These are phyloP conservation scores for Hydroisotoma schaefferi DNA, from an alignment of 2,888 invertebrate species.

Conservation along the genomic window DNA sequence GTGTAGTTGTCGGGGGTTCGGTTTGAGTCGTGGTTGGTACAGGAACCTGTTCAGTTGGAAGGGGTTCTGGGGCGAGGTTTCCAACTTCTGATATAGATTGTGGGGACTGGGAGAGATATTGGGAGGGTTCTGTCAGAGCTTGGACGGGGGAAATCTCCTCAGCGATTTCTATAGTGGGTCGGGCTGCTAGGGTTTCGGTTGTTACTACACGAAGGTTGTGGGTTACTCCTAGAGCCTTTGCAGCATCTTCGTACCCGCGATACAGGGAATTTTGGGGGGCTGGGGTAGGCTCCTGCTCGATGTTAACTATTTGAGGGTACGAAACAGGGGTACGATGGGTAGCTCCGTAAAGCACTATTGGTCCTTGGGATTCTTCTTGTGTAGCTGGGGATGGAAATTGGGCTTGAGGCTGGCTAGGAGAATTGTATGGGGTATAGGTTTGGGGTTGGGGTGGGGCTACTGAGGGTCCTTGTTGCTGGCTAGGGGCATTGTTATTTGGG, in stretches of 20 bases:
- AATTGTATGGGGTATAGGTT: too few species aligned
- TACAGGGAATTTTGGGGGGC: not conserved
- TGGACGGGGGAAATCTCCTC: not conserved
- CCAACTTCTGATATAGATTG: not conserved
- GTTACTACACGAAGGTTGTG: not conserved
- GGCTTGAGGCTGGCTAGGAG: too few species aligned
- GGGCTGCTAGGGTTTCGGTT: not conserved
- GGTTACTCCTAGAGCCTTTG: not conserved
- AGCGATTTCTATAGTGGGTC: not conserved
- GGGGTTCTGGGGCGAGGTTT: not conserved
- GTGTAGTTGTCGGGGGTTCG: not conserved
- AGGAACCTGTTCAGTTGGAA: too few species aligned
- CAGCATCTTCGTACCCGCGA: constrained; percentile 2
- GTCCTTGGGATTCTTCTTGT: too few species aligned
- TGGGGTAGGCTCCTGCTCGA: too few species aligned
- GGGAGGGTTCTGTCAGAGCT: not conserved
- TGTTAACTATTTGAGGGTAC: not conserved
- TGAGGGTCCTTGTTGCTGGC: too few species aligned
- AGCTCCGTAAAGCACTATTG: too few species aligned
- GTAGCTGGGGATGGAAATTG: too few species aligned
- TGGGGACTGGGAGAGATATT: too few species aligned
- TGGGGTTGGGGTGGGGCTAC: too few species aligned
- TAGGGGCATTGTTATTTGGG: too few species aligned
- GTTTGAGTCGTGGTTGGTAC: too few species aligned
- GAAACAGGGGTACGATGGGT: not conserved